A percentile compares a stretch with the other conserved stretches of the same genome.
These are phyloP conservation scores for Colinus virginianus DNA, from an alignment of 2,113 vertebrate species.

Conservation along the genomic window DNA sequence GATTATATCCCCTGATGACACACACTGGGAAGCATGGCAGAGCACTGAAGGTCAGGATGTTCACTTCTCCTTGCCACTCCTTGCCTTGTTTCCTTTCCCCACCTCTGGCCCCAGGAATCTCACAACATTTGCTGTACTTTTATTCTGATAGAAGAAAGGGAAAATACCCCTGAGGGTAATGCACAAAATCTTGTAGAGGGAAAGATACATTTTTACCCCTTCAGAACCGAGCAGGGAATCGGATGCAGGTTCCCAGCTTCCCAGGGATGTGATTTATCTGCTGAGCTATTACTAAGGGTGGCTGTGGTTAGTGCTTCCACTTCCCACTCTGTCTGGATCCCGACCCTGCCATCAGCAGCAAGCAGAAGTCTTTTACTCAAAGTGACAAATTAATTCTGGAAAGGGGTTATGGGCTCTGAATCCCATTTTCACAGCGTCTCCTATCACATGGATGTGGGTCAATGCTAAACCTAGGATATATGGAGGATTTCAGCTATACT, in stretches of 20 bases:
- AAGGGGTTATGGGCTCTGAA: slow-evolving; percentile 22
- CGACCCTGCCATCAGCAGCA: slow-evolving; percentile 9
- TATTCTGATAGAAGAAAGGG: background rate
- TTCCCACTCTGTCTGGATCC: background rate
- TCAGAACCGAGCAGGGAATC: background rate
- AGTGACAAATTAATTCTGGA: slow-evolving; percentile 25
- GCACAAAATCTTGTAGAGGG: background rate
- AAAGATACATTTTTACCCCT: background rate
- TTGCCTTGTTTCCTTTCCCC: background rate
- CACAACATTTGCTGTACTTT: background rate
- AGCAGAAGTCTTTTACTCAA: slow-evolving; percentile 5
- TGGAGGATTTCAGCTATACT: slow-evolving; percentile 14
- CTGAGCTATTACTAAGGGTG: background rate
- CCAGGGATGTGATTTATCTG: background rate
- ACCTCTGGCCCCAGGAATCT: background rate
- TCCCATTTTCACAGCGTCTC: slow-evolving; percentile 39
- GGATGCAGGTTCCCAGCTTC: background rate
- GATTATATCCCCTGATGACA: background rate
- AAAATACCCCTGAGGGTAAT: background rate
- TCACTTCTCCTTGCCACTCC: background rate
- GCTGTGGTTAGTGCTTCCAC: background rate
- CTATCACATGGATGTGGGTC: slow-evolving; percentile 23
- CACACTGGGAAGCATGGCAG: background rate
- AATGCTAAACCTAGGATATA: slow-evolving; percentile 17
- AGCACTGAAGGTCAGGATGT: fast-evolving